A percentile compares a stretch with the other conserved stretches of the same genome.
Conservation (phyloP, 2,888 invertebrate species). For the Rapana venosa region DNA sequence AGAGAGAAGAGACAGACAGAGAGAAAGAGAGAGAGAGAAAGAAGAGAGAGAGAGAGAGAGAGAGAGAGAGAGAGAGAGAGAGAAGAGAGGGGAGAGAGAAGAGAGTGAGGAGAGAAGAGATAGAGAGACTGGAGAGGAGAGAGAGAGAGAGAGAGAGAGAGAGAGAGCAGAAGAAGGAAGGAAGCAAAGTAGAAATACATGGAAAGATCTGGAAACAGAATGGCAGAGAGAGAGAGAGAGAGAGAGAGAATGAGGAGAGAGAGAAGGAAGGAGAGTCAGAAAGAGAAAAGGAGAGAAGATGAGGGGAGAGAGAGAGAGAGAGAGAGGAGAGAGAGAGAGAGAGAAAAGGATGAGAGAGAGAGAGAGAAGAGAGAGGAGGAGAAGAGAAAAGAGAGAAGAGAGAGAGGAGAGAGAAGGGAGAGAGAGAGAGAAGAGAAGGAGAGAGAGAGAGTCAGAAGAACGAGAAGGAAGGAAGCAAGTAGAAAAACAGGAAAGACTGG, state of each 20-base stretch:
- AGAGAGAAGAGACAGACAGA: not conserved
- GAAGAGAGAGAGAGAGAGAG: not conserved
- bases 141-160: not conserved
- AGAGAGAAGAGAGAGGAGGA: no score
- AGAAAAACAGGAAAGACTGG: not conserved
- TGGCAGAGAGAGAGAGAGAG: no score
- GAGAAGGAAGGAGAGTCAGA: no score
- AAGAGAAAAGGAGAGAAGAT: not conserved
- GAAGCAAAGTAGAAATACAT: no score
- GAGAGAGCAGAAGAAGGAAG: no score
- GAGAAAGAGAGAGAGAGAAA: slow-evolving; percentile 12
- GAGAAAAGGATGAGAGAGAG: not conserved
- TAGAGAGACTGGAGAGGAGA: not conserved
- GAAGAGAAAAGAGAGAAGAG: not conserved
- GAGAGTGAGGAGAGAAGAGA: not conserved
- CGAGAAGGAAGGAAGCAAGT: no score
- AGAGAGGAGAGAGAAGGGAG: not conserved
- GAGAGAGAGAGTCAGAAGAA: not conserved
- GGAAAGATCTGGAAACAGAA: not conserved
- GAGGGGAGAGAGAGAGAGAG: not conserved
- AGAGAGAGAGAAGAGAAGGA: not conserved
- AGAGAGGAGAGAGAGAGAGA: not conserved
- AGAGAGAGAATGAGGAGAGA: not conserved
- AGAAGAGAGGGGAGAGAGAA: not conserved
- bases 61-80: not conserved